A percentile compares a stretch with the other conserved stretches of the same genome.
phyloP scores from a whole-genome alignment of 2,113 vertebrate species.

The Pelmatolapia mariae region DNA sequence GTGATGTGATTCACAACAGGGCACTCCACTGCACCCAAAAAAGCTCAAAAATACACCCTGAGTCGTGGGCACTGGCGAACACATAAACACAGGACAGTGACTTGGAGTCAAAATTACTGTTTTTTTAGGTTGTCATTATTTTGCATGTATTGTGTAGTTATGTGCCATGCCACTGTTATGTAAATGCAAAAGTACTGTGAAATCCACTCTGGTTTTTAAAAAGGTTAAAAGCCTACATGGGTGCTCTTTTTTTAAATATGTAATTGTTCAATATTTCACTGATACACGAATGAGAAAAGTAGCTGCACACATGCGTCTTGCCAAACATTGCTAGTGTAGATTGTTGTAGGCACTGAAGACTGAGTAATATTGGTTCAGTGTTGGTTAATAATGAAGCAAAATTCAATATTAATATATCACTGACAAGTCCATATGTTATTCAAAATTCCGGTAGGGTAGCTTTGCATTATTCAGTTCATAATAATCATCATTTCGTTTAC shows the following conservation, averaged over 20 bases:
- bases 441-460: not conserved
- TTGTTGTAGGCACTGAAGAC: not conserved
- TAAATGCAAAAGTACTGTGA: not conserved
- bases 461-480: not conserved
- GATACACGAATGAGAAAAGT: not conserved
- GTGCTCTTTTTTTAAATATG: not conserved
- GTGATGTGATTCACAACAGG: not conserved
- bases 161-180: not conserved
- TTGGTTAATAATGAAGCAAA: not conserved
- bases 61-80: not conserved
- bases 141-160: not conserved
- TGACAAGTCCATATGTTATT: not conserved
- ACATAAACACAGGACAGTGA: not conserved
- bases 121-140: not conserved
- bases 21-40: not conserved
- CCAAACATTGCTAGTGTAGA: not conserved
- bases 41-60: not conserved
- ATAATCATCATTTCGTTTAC: not conserved
- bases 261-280: not conserved
- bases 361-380: not conserved
- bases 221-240: not conserved
- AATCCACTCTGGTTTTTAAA: not conserved
- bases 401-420: not conserved
- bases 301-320: slow-evolving; percentile 8
- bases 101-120: not conserved